These are phyloP conservation scores for Platyrinchus mystaceus DNA, from an alignment of 2,797 vertebrate species.

Conservation along the genomic window DNA sequence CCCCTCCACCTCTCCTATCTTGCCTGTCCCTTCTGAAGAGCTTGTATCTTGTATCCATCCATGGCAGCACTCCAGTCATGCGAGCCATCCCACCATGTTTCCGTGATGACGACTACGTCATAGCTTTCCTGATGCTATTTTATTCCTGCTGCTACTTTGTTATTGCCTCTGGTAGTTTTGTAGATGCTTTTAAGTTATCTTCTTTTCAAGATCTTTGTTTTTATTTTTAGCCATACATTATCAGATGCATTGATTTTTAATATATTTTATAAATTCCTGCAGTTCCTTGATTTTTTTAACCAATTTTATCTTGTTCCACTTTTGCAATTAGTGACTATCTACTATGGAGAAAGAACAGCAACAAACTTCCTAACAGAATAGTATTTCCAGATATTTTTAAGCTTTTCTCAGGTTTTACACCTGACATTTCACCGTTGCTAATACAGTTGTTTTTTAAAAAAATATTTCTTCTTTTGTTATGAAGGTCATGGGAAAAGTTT, in stretches of 20 bases:
- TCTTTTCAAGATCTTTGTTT: background rate
- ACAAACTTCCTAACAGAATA: background rate
- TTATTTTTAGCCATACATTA: background rate
- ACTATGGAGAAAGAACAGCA: background rate
- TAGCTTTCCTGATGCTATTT: no score
- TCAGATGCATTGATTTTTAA: background rate
- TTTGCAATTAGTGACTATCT: background rate
- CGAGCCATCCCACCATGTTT: no score
- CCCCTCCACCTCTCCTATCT: no score
- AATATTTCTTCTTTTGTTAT: background rate
- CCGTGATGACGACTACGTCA: no score
- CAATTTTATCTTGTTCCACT: background rate
- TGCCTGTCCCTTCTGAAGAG: no score
- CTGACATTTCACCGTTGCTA: background rate
- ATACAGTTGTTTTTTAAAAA: no score
- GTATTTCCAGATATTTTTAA: background rate
- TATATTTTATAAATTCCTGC: background rate
- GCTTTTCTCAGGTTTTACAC: background rate
- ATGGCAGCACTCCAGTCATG: no score
- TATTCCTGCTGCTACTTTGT: no score
- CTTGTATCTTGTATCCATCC: no score
- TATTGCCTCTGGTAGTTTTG: background rate
- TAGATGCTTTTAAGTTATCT: background rate
- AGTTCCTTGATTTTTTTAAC: background rate
- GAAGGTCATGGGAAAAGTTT: background rate